Conservation (phyloP, 2,888 invertebrate species). For the Hydriomena furcata region DNA sequence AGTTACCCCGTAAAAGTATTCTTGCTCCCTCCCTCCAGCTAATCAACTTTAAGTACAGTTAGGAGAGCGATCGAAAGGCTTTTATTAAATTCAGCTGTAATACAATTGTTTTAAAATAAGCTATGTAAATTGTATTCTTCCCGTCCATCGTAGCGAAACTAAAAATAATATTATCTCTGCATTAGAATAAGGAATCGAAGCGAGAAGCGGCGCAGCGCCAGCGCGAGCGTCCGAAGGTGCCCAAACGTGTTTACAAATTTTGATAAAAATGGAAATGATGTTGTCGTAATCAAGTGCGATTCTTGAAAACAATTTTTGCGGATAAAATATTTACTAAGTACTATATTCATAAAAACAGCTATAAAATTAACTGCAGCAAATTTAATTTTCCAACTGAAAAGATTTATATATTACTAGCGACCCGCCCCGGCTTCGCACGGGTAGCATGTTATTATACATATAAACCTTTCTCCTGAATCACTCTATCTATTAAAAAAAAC, state of each 20-base stretch:
- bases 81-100: neutral
- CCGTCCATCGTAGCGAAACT: neutral
- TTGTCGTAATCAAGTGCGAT: neutral
- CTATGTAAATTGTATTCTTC: neutral
- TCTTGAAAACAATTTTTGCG: neutral
- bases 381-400: constrained; percentile 11
- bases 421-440: no score
- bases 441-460: no score
- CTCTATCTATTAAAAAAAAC: no score
- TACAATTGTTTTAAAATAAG: neutral
- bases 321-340: neutral
- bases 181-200: neutral
- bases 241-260: constrained; percentile 1
- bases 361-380: constrained; percentile 7
- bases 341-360: constrained; percentile 2
- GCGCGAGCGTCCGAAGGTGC: neutral
- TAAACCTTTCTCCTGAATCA: no score
- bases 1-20: neutral
- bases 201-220: neutral
- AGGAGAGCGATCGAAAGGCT: neutral
- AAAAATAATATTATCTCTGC: constrained; percentile 1
- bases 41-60: neutral
- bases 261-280: constrained; percentile 4
- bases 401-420: no score
- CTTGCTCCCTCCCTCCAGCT: neutral